Evolutionary conservation across 2,797 vertebrate species (phyloP).

Genomic region (Pelodytes ibericus): DNA sequence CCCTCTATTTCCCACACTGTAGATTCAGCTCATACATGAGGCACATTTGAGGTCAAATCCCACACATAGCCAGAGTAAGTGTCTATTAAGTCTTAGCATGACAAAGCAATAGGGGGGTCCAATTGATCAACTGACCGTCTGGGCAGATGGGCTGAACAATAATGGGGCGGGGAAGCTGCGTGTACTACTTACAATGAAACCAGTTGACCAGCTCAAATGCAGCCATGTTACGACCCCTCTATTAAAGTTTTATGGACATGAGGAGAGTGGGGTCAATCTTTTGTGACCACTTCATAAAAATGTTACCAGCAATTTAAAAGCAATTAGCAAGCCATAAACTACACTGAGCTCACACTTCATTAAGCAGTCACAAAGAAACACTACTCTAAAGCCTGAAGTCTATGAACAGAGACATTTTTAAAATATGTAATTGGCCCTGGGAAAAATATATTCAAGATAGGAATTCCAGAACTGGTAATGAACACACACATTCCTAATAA

Average conservation of each 20-base stretch:
- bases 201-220: constrained; percentile 52
- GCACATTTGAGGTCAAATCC: constrained; percentile 6
- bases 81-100: constrained; percentile 13
- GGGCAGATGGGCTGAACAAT: constrained; percentile 39
- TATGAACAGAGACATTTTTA: constrained; percentile 57
- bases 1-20: constrained; percentile 25
- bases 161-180: background rate
- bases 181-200: constrained; percentile 55
- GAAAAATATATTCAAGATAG: constrained; percentile 17
- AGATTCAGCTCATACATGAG: constrained; percentile 1
- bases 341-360: constrained; percentile 59
- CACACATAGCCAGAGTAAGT: constrained; percentile 19
- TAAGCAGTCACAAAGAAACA: constrained; percentile 67
- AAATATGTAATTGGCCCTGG: constrained; percentile 37
- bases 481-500: constrained; percentile 27
- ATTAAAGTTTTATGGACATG: constrained; percentile 30
- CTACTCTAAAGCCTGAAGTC: constrained; percentile 64
- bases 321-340: constrained; percentile 66
- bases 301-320: constrained; percentile 63
- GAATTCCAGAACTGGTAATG: constrained; percentile 19
- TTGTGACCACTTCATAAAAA: constrained; percentile 61
- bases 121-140: constrained; percentile 48
- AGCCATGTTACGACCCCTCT: constrained; percentile 20
- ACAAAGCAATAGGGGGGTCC: constrained; percentile 5
- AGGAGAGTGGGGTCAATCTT: constrained; percentile 31